Percentiles rank a stretch among this genome's conserved stretches.
Conservation (phyloP, 1,140 invertebrate genomes). For the Drosophila pectinifera region DNA sequence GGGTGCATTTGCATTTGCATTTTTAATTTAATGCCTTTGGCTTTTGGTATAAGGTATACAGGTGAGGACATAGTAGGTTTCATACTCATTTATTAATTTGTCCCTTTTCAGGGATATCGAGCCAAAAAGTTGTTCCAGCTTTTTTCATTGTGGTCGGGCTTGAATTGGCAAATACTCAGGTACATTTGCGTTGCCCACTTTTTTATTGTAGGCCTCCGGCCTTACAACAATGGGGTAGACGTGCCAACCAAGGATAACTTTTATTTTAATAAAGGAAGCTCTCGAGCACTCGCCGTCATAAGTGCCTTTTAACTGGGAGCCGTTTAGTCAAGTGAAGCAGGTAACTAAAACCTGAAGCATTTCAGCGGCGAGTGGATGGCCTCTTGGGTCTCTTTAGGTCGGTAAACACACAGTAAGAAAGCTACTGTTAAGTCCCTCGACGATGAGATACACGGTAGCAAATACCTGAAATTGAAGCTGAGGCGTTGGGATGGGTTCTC, state of each 20-base stretch:
- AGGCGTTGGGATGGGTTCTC: neutral
- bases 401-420: conserved; percentile 23
- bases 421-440: conserved; percentile 6
- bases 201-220: neutral
- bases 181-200: conserved; percentile 6
- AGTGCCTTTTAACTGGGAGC: conserved; percentile 35
- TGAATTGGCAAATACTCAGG: conserved; percentile 12
- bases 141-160: neutral
- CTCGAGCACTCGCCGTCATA: conserved; percentile 30
- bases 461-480: neutral
- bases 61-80: too few relatives aligned
- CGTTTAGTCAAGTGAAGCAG: conserved; percentile 29
- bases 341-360: conserved; percentile 30
- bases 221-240: conserved; percentile 18
- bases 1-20: too few relatives aligned
- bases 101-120: neutral
- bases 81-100: too few relatives aligned
- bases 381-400: conserved; percentile 27
- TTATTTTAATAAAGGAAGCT: conserved; percentile 38
- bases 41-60: too few relatives aligned
- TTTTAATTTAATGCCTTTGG: too few relatives aligned
- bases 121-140: neutral
- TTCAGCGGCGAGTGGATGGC: conserved; percentile 23
- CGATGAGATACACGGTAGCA: neutral
- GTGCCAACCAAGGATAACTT: conserved; percentile 30